These are phyloP conservation scores for Calypte anna DNA, from an alignment of 2,113 vertebrate species.

Conservation along the genomic window DNA sequence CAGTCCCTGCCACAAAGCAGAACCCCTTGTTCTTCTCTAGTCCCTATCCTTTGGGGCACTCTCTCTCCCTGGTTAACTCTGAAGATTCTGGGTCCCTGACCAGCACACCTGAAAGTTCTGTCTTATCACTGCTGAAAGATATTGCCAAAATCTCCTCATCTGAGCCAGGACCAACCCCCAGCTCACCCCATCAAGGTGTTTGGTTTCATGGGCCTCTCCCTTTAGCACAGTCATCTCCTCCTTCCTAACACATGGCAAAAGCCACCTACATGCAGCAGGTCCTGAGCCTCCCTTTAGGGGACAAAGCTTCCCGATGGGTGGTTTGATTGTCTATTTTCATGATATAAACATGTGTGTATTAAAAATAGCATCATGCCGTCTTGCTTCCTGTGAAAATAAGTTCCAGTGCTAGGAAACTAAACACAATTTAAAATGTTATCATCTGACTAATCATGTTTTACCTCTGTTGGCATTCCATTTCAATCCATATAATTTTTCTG, in stretches of 20 bases:
- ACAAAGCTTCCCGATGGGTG: background rate
- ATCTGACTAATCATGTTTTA: conserved; percentile 47
- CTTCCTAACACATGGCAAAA: background rate
- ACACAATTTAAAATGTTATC: conserved; percentile 23
- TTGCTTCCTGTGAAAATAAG: conserved; percentile 33
- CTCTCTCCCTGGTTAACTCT: background rate
- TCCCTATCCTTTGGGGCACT: background rate
- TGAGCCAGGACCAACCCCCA: background rate
- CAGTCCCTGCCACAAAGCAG: background rate
- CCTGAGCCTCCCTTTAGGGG: background rate
- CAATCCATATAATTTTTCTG: conserved; percentile 52
- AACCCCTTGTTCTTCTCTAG: background rate
- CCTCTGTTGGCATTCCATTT: conserved; percentile 29
- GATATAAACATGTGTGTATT: background rate
- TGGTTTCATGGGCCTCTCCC: background rate
- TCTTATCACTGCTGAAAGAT: background rate
- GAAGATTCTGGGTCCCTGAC: background rate
- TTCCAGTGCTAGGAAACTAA: conserved; percentile 22
- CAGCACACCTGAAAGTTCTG: accelerated
- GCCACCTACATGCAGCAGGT: accelerated
- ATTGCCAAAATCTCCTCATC: background rate
- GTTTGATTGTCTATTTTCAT: conserved; percentile 34
- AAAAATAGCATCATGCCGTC: background rate
- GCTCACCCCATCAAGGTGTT: background rate
- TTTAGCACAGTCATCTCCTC: background rate